Evolutionary conservation across 2,888 invertebrate species (phyloP), one percentile per base, ranked within the genome.

Genomic region (Meiosimyza platycephala): DNA sequence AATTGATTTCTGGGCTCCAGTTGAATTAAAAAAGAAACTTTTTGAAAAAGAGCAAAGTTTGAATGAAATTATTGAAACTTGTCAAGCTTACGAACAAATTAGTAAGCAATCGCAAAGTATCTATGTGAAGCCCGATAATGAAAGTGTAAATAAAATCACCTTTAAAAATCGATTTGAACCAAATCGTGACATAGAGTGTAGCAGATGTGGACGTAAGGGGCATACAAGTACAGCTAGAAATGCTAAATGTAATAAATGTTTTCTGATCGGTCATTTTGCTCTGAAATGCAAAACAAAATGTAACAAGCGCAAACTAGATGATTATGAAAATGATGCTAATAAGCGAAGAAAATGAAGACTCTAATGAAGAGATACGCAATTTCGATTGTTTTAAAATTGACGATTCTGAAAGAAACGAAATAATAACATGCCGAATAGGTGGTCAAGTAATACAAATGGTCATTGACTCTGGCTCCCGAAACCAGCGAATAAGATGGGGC

Each of bases 181-280:
- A 64, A 69, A 47, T 28, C 22, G 6, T n/a, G 64, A 11, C 4
- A 68, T 47, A 47, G 75, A 76, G 33, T 78, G 75, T 52, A 59
- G 72, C 18, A 73, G 76, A 71, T 75, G 75, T 66, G 77, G 77
- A 33, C 70, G 68, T 15, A 73, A 70, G n/a, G 75, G 74, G n/a
- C 75, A 78, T 68, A 28, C 66, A 9, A 68, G 74, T 47, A 67
- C 73, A 12, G 76, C 73, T 12, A 62, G 65, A 60, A 76, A 67
- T n/a, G 54, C 52, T 28, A 67, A 73, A 71, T 74, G 72, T 66
- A 75, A 72, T 62, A 75, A 74, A 74, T 76, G 71, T 62, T 68
- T 64, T 22, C 33, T 72, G 18, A 18, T 72, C 33, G 72, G 72
- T 28, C 74, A 75, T 65, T 75, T 71, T 71, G 71, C 69, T 64